Base-by-base conservation (phyloP, 1,140 invertebrate species). In the Sitobion miscanthi region DNA sequence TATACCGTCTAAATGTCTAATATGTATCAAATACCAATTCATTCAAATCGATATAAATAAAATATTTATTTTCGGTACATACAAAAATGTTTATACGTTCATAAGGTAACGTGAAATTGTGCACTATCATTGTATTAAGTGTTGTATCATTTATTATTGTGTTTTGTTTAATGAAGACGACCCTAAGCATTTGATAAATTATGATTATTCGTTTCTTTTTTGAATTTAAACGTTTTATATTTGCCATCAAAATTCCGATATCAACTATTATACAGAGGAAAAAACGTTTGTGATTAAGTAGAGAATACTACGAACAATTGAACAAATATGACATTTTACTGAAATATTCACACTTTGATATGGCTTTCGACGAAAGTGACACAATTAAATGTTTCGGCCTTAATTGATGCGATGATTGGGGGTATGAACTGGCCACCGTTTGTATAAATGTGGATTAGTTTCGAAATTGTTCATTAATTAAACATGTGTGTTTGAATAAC, bases 401-500 rank as follows among this genome's bases (percentile, higher is more conserved):
- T 69, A 69, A n/a, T 69, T 69, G 14, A 77, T 77, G 30, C 3
- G 17, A 77, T 77, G 14, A n/a, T 62, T 62, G 14, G 62, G 45
- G 30, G 11, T 47, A 47, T 87, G 45, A 87, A 87, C 42, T 45
- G 85, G 85, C 17, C 23, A 57, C 21, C 0, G 52, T 89, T 89
- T 35, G 52, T 90, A 30, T 62, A 47, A 14, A 54, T 23, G 35
- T 30, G 77, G 77, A 92, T 92, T 85, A 85, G 23, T 83, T 91
- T 91, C 8, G 5, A 91, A 91, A 83, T 38, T 30, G 47, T 14
- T n/a, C 69, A 52, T 83, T 91, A 91, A 91, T 91, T 91, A 91
- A 91, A 91, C 47, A 91, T 7, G 47, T 47, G 30, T 91, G 47
- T 91, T 91, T 91, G 25, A 91, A 91, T 83, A 91, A 91, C 69